A percentile compares a stretch with the other conserved stretches of the same genome.
Evolutionary conservation across 2,113 vertebrate species (phyloP).

Genomic region (Cathartes aura): DNA sequence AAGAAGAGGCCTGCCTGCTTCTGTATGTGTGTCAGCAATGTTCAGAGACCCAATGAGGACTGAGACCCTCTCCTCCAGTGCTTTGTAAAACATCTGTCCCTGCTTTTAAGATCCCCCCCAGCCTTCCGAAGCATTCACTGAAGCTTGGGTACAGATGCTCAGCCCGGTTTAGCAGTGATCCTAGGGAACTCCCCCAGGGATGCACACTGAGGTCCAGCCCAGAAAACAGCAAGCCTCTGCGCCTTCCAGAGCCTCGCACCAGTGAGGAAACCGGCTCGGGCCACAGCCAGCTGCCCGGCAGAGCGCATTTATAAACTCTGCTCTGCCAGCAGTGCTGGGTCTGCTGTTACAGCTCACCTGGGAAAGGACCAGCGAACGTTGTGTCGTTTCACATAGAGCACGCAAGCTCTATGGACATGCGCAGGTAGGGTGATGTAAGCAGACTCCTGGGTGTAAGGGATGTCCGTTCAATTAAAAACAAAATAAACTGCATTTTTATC

Average conservation of each 20-base stretch:
- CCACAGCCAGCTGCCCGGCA: neutral
- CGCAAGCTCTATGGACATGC: fast-evolving
- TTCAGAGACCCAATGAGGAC: neutral
- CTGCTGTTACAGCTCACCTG: neutral
- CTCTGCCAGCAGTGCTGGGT: neutral
- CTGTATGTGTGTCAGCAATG: fast-evolving
- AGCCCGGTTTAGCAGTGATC: neutral
- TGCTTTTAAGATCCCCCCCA: neutral
- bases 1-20: neutral
- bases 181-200: neutral
- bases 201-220: neutral
- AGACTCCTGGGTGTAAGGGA: neutral
- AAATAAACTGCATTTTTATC: neutral
- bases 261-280: neutral
- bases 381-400: fast-evolving
- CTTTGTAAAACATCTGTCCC: neutral
- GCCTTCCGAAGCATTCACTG: neutral
- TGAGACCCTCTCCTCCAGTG: neutral
- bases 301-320: no score
- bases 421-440: neutral
- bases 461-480: neutral
- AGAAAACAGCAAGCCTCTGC: neutral
- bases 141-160: no score
- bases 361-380: neutral
- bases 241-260: neutral